Evolutionary conservation across 1,140 invertebrate species (phyloP), one percentile per base, ranked within the genome.

Genomic region (Drosophila repletoides): DNA sequence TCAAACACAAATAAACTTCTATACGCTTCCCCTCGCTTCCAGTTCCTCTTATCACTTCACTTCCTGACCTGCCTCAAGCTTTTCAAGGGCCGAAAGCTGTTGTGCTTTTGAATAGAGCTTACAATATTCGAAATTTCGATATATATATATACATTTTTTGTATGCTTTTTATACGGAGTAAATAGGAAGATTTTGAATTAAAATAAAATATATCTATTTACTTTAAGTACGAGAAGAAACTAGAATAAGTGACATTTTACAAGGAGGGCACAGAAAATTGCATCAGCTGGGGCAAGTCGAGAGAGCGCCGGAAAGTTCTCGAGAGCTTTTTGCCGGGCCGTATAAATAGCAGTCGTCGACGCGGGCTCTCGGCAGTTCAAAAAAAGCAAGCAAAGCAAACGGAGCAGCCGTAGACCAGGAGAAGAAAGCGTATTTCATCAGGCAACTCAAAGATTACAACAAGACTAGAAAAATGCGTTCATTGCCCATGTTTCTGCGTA

Each of bases 401-500:
- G n/a, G 38, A 72, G 33, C 51, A 70, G 10, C 4, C 31, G 31
- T 5, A 1, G 12, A n/a, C 3, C 1, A 28, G 10, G 10, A 24
- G 1, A n/a, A 26, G 9, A 55, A 4, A 28, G 19, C 19, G 1
- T 51, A 51, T 63, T 63, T 68, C 33, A 59, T 38, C 14, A 76
- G 24, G 22, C 9, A 17, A 1, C 21, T 15, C 3, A 22, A 7
- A 19, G 14, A 31, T 64, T 64, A 24, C 33, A 65, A 12, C 9
- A 38, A 17, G 29, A 29, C 21, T 34, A 5, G 9, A 19, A 67
- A 21, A 31, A 89, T 89, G 87, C 87, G 87, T 63, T 72, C 87
- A 21, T 46, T 89, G 31, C 87, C 87, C 0, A 84, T 87, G 67
- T 61, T 88, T 22, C 40, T 70, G 40, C 80, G 87, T 14, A 71